These are phyloP conservation scores for Pachycephala philippinensis DNA, from an alignment of 2,113 vertebrate genomes.

Conservation along the genomic window DNA sequence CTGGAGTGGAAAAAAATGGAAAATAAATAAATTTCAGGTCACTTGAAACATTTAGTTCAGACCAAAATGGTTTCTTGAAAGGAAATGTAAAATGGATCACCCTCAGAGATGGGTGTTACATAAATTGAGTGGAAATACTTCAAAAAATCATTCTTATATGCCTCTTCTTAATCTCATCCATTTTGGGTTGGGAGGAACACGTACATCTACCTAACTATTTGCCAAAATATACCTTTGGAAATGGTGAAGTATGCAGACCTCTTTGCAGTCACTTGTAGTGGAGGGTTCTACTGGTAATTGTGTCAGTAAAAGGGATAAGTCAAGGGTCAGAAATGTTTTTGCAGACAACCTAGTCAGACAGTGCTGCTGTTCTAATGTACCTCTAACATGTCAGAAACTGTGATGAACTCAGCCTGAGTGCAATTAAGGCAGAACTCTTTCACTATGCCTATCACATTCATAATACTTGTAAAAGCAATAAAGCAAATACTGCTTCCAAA, in stretches of 20 bases:
- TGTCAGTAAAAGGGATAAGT: background rate
- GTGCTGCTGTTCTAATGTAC: background rate
- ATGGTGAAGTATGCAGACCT: background rate
- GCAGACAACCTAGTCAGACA: background rate
- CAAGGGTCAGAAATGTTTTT: background rate
- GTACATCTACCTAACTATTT: background rate
- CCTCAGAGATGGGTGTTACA: background rate
- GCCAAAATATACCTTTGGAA: background rate
- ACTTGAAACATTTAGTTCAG: background rate
- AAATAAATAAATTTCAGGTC: background rate
- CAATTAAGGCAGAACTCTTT: background rate
- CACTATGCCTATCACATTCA: background rate
- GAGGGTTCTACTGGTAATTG: background rate
- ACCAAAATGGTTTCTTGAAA: background rate
- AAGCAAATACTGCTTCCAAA: background rate
- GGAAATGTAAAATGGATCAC: background rate
- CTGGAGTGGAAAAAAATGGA: background rate
- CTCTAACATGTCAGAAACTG: background rate
- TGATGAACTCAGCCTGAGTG: background rate
- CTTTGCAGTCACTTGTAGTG: background rate
- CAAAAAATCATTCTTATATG: background rate
- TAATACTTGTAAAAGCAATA: background rate
- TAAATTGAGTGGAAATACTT: constrained; percentile 2
- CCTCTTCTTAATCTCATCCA: background rate
- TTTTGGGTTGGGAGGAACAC: background rate